Conservation (phyloP, 1,140 invertebrate genomes). For the Bombus confusus region DNA sequence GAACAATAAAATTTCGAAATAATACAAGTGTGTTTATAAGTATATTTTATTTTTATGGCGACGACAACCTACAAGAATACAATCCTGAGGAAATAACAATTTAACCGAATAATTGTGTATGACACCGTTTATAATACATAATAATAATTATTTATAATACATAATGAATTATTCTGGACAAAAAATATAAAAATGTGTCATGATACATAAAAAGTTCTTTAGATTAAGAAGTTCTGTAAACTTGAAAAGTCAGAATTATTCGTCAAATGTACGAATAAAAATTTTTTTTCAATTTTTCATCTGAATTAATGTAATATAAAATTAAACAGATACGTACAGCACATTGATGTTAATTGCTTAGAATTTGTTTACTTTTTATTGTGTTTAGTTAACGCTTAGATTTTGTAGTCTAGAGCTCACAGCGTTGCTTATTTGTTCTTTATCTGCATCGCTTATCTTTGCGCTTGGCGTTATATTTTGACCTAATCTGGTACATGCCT, state of each 20-base stretch:
- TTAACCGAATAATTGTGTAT: conserved; percentile 7
- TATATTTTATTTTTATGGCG: conserved; percentile 39
- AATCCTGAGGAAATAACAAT: conserved; percentile 32
- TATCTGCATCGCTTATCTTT: conserved; percentile 74
- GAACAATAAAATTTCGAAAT: background rate
- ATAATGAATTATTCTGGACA: background rate
- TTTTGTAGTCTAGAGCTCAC: conserved; percentile 75
- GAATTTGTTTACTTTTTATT: conserved; percentile 2
- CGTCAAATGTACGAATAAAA: background rate
- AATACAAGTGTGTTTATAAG: conserved; percentile 31
- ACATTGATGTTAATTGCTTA: conserved; percentile 23
- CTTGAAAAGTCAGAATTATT: conserved; percentile 4
- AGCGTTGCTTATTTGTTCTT: conserved; percentile 72
- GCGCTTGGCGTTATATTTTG: conserved; percentile 53
- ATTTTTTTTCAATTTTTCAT: background rate
- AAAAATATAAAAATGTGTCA: conserved; percentile 15
- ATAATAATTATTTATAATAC: conserved; percentile 15
- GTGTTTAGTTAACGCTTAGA: conserved; percentile 71
- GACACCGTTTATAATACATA: conserved; percentile 25
- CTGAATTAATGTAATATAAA: conserved; percentile 13
- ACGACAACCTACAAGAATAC: conserved; percentile 32
- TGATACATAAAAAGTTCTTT: conserved; percentile 26
- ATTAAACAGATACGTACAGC: conserved; percentile 37
- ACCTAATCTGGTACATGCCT: conserved; percentile 87
- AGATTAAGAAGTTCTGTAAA: background rate